Percentiles rank a stretch among this genome's conserved stretches.
Conservation (phyloP, 2,888 invertebrate species). For the Eremobia ochroleuca region DNA sequence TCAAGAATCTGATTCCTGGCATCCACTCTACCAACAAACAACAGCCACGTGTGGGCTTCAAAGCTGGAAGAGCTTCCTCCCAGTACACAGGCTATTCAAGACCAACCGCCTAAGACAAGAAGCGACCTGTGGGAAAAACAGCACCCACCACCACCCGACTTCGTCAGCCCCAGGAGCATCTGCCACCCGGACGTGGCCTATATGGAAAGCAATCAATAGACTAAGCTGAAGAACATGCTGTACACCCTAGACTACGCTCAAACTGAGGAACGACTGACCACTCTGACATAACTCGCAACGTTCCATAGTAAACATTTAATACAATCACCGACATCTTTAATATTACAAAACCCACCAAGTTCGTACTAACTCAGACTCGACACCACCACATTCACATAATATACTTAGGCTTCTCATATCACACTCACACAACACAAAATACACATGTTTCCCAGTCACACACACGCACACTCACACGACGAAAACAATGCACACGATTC, state of each 20-base stretch:
- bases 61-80: not conserved
- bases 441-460: too few species aligned
- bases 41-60: too few species aligned
- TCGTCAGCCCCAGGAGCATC: not conserved
- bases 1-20: not conserved
- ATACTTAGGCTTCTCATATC: too few species aligned
- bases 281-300: not conserved
- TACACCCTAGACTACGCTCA: not conserved
- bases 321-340: not conserved
- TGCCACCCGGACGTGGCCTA: not conserved
- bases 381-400: too few species aligned
- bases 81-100: not conserved
- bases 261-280: not conserved
- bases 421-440: too few species aligned
- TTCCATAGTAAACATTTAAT: not conserved
- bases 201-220: not conserved
- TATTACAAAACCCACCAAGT: too few species aligned
- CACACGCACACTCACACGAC: too few species aligned
- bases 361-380: too few species aligned
- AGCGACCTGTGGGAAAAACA: not conserved
- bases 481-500: too few species aligned
- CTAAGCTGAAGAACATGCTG: not conserved
- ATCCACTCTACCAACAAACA: not conserved
- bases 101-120: not conserved
- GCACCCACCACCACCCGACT: not conserved